Conservation (phyloP, 1,140 invertebrate species). For the Ips typographus region DNA sequence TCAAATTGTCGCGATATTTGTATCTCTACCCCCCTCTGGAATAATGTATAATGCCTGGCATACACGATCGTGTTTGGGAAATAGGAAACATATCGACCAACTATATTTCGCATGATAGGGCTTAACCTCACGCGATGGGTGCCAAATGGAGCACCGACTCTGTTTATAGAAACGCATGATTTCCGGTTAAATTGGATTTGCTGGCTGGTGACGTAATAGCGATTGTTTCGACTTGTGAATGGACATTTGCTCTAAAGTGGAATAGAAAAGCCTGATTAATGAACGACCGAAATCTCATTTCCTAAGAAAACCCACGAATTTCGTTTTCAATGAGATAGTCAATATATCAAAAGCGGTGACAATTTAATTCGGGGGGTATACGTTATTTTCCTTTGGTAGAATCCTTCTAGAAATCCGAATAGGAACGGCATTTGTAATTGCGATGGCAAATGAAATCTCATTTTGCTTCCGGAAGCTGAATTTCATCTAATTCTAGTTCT, state of each 20-base stretch:
- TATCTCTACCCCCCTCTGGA: background rate
- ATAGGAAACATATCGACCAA: background rate
- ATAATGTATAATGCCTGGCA: background rate
- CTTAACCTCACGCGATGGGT: background rate
- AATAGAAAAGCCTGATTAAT: no score
- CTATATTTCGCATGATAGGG: background rate
- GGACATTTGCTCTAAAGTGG: no score
- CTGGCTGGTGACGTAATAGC: no score
- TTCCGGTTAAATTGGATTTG: no score
- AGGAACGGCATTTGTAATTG: no score
- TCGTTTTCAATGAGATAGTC: background rate
- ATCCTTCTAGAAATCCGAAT: no score
- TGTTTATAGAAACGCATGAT: background rate
- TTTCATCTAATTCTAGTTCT: no score
- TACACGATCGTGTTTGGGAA: background rate
- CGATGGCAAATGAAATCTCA: no score
- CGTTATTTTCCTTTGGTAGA: no score
- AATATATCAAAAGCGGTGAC: background rate
- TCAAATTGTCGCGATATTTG: no score
- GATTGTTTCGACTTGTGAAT: no score
- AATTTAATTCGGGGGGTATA: background rate
- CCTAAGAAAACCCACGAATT: background rate
- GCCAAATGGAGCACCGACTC: background rate
- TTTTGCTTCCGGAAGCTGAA: no score
- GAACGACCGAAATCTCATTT: background rate